Percentiles rank a stretch among this genome's conserved stretches.
phyloP scores from a whole-genome alignment of 2,797 vertebrate species.

The Naso thynnoides region DNA sequence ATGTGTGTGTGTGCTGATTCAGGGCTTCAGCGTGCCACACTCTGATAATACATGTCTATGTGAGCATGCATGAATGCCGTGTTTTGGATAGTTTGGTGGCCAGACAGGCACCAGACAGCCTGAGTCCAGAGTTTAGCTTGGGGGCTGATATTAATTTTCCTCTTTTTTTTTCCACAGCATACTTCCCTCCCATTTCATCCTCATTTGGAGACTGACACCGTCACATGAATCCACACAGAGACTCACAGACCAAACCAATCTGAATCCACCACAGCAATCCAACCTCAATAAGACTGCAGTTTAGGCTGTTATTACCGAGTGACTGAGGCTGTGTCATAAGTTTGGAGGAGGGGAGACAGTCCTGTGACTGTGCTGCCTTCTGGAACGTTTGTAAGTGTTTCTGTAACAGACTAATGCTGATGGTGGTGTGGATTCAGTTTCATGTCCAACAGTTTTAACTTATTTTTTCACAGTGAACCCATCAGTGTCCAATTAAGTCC shows the following conservation, averaged over 20 bases:
- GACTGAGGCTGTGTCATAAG: conserved; percentile 43
- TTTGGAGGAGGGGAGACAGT: conserved; percentile 35
- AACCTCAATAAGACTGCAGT: conserved; percentile 44
- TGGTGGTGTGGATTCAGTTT: conserved; percentile 29
- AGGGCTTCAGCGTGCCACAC: conserved; percentile 49
- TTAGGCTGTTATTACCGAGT: conserved; percentile 44
- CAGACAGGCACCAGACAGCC: conserved; percentile 74
- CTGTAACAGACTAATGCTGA: conserved; percentile 25
- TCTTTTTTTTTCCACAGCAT: conserved; percentile 5
- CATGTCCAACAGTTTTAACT: conserved; percentile 26
- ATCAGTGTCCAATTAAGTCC: conserved; percentile 73
- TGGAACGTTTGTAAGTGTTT: conserved; percentile 36
- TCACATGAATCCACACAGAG: conserved; percentile 25
- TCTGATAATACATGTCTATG: conserved; percentile 58
- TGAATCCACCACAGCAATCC: conserved; percentile 18
- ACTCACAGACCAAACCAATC: conserved; percentile 38
- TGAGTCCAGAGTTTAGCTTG: conserved; percentile 55
- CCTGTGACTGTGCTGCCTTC: conserved; percentile 24
- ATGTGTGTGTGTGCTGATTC: conserved; percentile 48
- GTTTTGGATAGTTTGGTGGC: conserved; percentile 66
- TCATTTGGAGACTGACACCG: conserved; percentile 32
- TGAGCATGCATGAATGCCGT: conserved; percentile 56
- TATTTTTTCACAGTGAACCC: conserved; percentile 37
- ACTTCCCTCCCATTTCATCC: conserved; percentile 31
- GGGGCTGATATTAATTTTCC: conserved; percentile 26